These are phyloP conservation scores for Steromphala cineraria DNA, from an alignment of 2,888 invertebrate species.

Conservation along the genomic window DNA sequence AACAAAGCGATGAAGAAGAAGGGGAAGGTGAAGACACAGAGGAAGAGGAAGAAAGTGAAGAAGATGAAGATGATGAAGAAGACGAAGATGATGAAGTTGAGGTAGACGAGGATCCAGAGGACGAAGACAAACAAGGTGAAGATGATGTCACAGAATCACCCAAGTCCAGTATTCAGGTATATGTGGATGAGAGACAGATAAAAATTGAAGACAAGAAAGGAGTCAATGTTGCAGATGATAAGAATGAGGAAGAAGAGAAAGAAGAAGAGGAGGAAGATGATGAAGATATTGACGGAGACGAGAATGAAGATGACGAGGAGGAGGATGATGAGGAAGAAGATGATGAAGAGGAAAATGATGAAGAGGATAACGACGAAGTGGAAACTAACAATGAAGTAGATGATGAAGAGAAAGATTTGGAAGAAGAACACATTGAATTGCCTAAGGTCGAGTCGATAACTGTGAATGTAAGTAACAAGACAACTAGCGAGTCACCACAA, in stretches of 20 bases:
- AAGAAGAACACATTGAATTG: conserved; percentile 9
- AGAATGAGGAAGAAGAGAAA: not conserved
- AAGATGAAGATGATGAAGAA: not conserved
- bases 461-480: no score
- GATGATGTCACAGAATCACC: conserved; percentile 12
- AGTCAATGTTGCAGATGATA: not conserved
- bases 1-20: not conserved
- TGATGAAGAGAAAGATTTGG: conserved; percentile 14
- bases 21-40: not conserved
- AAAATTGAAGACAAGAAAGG: not conserved
- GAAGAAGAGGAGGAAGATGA: conserved; percentile 17
- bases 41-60: conserved; percentile 2
- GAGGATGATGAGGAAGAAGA: not conserved
- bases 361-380: not conserved
- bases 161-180: no score
- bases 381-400: conserved; percentile 21
- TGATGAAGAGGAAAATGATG: conserved; percentile 17
- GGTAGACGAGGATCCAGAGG: conserved; percentile 16
- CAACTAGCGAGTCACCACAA: no score
- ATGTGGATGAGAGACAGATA: not conserved
- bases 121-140: conserved; percentile 21
- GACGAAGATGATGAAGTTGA: not conserved
- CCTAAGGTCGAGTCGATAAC: not conserved
- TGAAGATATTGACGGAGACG: not conserved
- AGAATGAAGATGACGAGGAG: not conserved